Conservation (phyloP, 2,888 invertebrate genomes). For the Shargacucullia verbasci region DNA sequence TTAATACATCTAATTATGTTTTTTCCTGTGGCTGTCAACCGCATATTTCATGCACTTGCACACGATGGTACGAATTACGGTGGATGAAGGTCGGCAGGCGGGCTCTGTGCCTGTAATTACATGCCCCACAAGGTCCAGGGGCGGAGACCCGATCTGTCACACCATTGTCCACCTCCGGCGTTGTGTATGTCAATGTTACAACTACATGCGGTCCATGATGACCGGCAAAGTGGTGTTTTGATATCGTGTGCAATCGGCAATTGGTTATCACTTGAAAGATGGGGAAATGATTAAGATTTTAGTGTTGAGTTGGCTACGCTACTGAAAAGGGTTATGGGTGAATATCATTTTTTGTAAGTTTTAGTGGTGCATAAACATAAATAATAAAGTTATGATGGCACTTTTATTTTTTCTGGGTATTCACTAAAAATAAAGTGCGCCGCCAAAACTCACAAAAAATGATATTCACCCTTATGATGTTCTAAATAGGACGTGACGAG, state of each 20-base stretch:
- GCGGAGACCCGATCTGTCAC: conserved; percentile 46
- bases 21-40: conserved; percentile 18
- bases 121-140: conserved; percentile 40
- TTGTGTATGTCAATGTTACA: conserved; percentile 44
- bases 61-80: conserved; percentile 41
- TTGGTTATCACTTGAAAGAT: no score
- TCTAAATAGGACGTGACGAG: no score
- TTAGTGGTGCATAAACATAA: no score
- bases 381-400: no score
- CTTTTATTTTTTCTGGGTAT: no score
- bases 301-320: no score
- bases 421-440: no score
- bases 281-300: no score
- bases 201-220: background rate
- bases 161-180: conserved; percentile 42
- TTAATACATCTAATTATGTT: conserved; percentile 37
- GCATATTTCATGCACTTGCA: conserved; percentile 33
- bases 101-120: conserved; percentile 22
- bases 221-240: background rate
- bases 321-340: no score
- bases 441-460: no score
- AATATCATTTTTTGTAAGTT: no score
- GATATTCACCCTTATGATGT: no score
- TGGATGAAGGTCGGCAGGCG: conserved; percentile 45
- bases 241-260: background rate